Percentiles rank a stretch among this genome's conserved stretches.
Conservation (phyloP, 2,888 invertebrate species). For the Cenopis cana region DNA sequence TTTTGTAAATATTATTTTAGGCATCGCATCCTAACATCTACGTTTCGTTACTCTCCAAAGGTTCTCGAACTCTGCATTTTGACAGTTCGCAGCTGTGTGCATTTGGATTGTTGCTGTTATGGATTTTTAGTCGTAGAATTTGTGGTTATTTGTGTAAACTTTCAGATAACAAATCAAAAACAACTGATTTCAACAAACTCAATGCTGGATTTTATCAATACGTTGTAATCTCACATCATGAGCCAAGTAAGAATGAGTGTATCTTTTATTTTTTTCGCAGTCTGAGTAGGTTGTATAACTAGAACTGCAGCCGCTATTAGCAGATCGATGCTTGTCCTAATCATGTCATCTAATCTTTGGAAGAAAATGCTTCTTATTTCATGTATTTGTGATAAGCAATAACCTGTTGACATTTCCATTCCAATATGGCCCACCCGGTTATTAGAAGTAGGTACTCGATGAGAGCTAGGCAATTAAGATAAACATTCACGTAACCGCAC, state of each 20-base stretch:
- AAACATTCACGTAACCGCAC: conserved; percentile 38
- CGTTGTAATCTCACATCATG: conserved; percentile 56
- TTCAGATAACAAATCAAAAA: conserved; percentile 38
- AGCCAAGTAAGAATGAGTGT: conserved; percentile 61
- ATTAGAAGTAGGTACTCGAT: conserved; percentile 52
- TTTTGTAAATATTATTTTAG: background rate
- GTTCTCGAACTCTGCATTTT: conserved; percentile 54
- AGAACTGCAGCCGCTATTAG: conserved; percentile 42
- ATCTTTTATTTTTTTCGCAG: conserved; percentile 23
- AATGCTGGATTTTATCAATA: conserved; percentile 26
- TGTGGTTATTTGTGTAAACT: conserved; percentile 50
- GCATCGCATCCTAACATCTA: conserved; percentile 5
- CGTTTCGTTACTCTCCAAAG: conserved; percentile 35
- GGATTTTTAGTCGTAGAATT: conserved; percentile 62
- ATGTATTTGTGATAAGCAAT: conserved; percentile 47
- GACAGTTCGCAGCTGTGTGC: conserved; percentile 81
- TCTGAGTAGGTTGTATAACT: conserved; percentile 42
- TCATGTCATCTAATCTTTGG: conserved; percentile 21
- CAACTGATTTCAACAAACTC: conserved; percentile 19
- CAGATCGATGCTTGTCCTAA: conserved; percentile 41
- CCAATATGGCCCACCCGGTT: conserved; percentile 75
- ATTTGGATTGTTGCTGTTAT: conserved; percentile 69
- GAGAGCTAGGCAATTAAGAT: conserved; percentile 43
- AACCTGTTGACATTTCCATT: conserved; percentile 72
- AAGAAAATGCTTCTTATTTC: conserved; percentile 29